A percentile compares a stretch with the other conserved stretches of the same genome.
Conservation (phyloP, 2,888 invertebrate genomes). For the Magallana nippona region DNA sequence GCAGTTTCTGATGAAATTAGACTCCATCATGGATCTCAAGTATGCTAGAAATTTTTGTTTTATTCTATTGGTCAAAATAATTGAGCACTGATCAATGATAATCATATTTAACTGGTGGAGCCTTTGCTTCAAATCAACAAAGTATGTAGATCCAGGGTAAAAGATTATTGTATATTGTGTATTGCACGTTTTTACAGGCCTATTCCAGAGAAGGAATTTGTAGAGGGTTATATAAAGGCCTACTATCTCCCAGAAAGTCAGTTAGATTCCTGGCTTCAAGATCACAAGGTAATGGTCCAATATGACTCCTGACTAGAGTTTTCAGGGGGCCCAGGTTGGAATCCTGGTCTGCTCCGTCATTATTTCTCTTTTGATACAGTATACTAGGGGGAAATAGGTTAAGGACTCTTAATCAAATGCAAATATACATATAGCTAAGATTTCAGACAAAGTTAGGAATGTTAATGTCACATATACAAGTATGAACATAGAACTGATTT, state of each 20-base stretch:
- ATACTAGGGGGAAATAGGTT: too few relatives aligned
- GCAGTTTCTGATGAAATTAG: constrained; percentile 92
- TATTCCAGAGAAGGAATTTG: constrained; percentile 92
- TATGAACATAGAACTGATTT: too few relatives aligned
- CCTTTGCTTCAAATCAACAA: not conserved
- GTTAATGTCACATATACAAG: too few relatives aligned
- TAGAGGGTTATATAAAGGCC: constrained; percentile 97
- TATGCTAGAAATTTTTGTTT: constrained; percentile 54
- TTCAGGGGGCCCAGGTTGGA: too few relatives aligned
- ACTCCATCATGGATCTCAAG: constrained; percentile 89
- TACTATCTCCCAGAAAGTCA: constrained; percentile 94
- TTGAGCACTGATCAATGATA: not conserved
- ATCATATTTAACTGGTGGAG: not conserved
- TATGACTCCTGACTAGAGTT: too few relatives aligned
- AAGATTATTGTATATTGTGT: too few relatives aligned
- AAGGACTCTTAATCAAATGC: too few relatives aligned
- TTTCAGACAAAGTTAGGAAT: too few relatives aligned
- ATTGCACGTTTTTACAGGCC: constrained; percentile 81
- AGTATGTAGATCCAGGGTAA: not conserved
- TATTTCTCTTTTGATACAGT: too few relatives aligned
- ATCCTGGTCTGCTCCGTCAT: too few relatives aligned
- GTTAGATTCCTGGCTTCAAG: constrained; percentile 92
- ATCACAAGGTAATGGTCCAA: constrained; percentile 90
- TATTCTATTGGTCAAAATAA: not conserved
- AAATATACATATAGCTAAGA: too few relatives aligned